Evolutionary conservation across 2,797 vertebrate species (phyloP).

Genomic region (Darevskia mixta): DNA sequence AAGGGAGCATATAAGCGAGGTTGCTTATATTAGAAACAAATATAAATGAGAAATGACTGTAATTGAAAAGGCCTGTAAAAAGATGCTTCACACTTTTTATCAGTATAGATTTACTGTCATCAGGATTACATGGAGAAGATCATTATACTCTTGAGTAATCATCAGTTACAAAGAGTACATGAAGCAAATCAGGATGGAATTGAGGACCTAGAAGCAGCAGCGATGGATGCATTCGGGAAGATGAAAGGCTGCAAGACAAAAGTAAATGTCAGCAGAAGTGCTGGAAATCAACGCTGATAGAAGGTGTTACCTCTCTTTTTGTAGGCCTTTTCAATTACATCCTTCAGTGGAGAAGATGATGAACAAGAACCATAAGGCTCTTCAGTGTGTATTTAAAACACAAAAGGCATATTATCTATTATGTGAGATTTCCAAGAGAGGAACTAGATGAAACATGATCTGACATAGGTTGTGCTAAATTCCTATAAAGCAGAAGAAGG

Average conservation of each 20-base stretch:
- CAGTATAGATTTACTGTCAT: constrained; percentile 3
- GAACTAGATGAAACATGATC: not conserved
- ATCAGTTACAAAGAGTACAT: not conserved
- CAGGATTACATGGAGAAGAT: not conserved
- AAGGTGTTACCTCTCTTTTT: not conserved
- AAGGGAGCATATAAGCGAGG: not conserved
- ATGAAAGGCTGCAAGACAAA: not conserved
- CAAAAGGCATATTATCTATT: not conserved
- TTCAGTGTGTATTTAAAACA: not conserved
- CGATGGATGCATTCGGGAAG: not conserved
- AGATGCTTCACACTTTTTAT: not conserved
- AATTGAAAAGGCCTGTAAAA: not conserved
- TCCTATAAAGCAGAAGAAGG: not conserved
- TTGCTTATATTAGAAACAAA: not conserved
- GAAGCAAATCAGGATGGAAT: not conserved
- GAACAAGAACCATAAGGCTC: not conserved
- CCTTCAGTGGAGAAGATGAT: not conserved
- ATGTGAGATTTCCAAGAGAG: not conserved
- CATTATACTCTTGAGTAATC: not conserved
- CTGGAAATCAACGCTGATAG: not conserved
- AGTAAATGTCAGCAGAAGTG: not conserved
- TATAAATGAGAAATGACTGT: not conserved
- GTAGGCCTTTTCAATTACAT: constrained; percentile 1
- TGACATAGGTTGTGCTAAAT: not conserved
- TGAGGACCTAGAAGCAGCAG: not conserved